Conservation (phyloP, 2,888 invertebrate genomes). For the Ochropleura plecta region DNA sequence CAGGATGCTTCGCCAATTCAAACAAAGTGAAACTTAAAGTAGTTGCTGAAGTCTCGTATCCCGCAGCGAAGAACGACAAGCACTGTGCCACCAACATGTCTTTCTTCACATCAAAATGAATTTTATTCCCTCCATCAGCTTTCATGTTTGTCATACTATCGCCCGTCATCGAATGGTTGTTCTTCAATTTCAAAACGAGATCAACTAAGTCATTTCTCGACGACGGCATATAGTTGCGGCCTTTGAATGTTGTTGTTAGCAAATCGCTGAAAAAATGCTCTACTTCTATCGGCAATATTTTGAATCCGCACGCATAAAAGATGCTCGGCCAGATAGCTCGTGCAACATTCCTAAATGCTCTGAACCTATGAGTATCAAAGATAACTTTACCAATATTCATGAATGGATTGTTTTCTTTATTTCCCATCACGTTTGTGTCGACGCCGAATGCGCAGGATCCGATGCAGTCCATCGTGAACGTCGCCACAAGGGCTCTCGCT, state of each 20-base stretch:
- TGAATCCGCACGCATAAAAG: constrained; percentile 76
- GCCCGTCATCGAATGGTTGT: constrained; percentile 71
- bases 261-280: constrained; percentile 72
- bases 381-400: constrained; percentile 70
- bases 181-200: constrained; percentile 73
- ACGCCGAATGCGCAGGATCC: constrained; percentile 80
- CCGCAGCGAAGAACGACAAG: constrained; percentile 85
- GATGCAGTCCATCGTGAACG: constrained; percentile 80
- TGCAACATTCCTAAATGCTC: constrained; percentile 68
- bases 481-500: constrained; percentile 68
- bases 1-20: constrained; percentile 75
- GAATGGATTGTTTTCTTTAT: constrained; percentile 71
- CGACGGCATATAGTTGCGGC: constrained; percentile 70
- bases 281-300: constrained; percentile 67
- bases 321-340: constrained; percentile 77
- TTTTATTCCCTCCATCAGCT: constrained; percentile 64
- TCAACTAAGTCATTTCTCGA: constrained; percentile 79
- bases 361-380: constrained; percentile 66
- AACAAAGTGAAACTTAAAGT: constrained; percentile 72
- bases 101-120: constrained; percentile 76
- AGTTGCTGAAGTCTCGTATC: constrained; percentile 78
- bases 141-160: constrained; percentile 74
- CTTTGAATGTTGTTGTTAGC: constrained; percentile 70
- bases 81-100: constrained; percentile 89
- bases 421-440: constrained; percentile 74